Evolutionary conservation across 2,797 vertebrate species (phyloP).

Genomic region (Hyperoplus immaculatus): DNA sequence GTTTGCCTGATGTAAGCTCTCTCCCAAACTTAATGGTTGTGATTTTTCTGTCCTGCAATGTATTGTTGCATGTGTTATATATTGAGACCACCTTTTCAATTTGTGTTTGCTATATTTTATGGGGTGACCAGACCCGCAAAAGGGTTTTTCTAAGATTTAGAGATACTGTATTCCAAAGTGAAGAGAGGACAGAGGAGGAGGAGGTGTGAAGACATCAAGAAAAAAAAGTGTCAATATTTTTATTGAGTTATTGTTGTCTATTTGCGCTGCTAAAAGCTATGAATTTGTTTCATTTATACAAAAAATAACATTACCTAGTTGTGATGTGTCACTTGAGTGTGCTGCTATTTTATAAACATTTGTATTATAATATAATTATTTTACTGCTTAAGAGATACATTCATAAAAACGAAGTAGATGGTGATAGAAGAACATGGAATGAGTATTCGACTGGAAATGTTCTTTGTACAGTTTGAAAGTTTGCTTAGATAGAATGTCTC

Average conservation of each 20-base stretch:
- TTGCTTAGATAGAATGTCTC: slow-evolving; percentile 88
- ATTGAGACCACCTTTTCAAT: slow-evolving; percentile 78
- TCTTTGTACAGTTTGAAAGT: slow-evolving; percentile 89
- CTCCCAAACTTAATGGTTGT: slow-evolving; percentile 77
- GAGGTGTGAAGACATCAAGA: slow-evolving; percentile 91
- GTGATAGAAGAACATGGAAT: slow-evolving; percentile 92
- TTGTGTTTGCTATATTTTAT: slow-evolving; percentile 77
- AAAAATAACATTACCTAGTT: slow-evolving; percentile 98
- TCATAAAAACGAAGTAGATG: slow-evolving; percentile 95
- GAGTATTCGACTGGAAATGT: slow-evolving; percentile 98
- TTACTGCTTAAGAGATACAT: slow-evolving; percentile 97
- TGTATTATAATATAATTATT: slow-evolving; percentile 99
- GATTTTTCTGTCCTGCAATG: slow-evolving; percentile 78
- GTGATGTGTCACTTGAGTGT: slow-evolving; percentile 99
- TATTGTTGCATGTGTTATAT: slow-evolving; percentile 82
- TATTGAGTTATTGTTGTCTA: slow-evolving; percentile 87
- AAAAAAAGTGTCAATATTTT: slow-evolving; percentile 88
- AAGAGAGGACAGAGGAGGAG: slow-evolving; percentile 87
- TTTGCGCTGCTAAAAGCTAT: slow-evolving; percentile 99
- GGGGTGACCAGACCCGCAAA: slow-evolving; percentile 79
- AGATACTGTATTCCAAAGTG: slow-evolving; percentile 91
- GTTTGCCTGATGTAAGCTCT: slow-evolving; percentile 76
- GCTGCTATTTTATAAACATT: slow-evolving; percentile 99
- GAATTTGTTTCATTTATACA: slow-evolving; percentile 97
- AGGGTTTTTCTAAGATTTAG: slow-evolving; percentile 80